Conservation (phyloP, 2,797 vertebrate genomes). For the Sebastes oblongus region DNA sequence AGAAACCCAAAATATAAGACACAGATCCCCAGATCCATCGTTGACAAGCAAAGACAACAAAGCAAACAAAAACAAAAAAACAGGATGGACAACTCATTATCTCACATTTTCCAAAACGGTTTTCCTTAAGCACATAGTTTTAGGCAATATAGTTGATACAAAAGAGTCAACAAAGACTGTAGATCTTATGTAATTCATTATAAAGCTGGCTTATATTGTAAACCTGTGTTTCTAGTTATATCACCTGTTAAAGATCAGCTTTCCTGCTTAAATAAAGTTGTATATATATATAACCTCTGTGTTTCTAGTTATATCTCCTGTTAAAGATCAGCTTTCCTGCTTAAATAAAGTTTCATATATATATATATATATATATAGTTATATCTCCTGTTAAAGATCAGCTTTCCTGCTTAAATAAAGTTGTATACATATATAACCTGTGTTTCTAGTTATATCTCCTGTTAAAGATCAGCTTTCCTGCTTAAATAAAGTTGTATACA, state of each 20-base stretch:
- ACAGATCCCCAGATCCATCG: not conserved
- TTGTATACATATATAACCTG: not conserved
- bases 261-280: not conserved
- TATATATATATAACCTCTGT: no score
- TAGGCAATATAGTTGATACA: not conserved
- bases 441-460: no score
- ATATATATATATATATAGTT: no score
- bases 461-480: no score
- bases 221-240: no score
- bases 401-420: not conserved
- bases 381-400: not conserved
- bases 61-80: not conserved
- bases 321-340: no score
- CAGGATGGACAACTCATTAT: not conserved
- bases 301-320: no score
- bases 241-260: not conserved
- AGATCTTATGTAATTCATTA: not conserved
- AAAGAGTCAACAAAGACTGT: not conserved
- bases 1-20: not conserved
- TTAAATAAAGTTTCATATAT: no score
- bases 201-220: fast-evolving
- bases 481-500: no score
- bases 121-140: not conserved
- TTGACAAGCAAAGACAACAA: not conserved
- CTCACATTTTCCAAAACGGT: not conserved